A percentile compares a stretch with the other conserved stretches of the same genome.
phyloP scores from a whole-genome alignment of 2,797 vertebrate species.

The Sphenopsis melanotis region DNA sequence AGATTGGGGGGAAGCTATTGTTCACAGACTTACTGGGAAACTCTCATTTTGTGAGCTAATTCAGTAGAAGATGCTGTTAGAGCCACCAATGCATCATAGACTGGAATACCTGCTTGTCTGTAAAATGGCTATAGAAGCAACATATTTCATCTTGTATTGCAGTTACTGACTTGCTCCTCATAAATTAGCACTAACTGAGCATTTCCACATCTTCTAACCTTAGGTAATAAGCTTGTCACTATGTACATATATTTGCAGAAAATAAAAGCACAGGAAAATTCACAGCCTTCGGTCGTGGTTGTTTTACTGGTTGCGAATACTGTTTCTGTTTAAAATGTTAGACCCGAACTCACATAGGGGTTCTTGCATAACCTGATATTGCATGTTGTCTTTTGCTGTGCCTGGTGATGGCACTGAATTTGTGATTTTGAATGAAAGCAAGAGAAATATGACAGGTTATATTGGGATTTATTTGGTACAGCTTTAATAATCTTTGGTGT shows the following conservation, averaged over 20 bases:
- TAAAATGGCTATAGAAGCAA: neutral
- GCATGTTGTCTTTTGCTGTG: neutral
- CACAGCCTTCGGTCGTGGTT: neutral
- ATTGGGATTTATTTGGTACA: neutral
- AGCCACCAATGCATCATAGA: neutral
- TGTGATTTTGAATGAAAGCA: neutral
- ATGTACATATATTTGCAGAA: neutral
- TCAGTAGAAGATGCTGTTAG: neutral
- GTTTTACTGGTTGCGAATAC: neutral
- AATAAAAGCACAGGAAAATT: neutral
- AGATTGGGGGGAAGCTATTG: fast-evolving
- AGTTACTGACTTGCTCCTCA: neutral
- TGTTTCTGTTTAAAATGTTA: neutral
- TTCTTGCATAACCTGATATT: neutral
- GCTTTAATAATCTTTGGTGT: neutral
- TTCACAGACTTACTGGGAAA: neutral
- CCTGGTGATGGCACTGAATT: neutral
- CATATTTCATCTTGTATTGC: neutral
- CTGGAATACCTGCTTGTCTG: neutral
- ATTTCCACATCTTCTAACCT: neutral
- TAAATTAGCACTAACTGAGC: neutral
- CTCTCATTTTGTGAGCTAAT: neutral
- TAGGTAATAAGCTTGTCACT: neutral
- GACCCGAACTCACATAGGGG: neutral
- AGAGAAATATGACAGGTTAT: neutral